Base-by-base conservation (phyloP, 1,140 invertebrate genomes). In the Pseudomyrmex flavicornis region DNA sequence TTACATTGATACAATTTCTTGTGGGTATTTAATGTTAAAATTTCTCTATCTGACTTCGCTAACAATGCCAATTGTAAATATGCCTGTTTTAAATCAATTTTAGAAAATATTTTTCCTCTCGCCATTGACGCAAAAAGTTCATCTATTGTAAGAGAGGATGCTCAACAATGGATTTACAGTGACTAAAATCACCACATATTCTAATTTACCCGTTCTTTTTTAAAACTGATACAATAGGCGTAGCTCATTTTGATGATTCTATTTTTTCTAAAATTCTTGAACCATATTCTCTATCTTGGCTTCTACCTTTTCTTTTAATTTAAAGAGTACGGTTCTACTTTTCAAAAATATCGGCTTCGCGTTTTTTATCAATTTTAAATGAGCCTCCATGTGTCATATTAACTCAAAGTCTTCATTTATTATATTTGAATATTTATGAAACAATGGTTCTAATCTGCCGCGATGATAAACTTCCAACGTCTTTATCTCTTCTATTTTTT, bases 61-160 rank as follows among this genome's bases (percentile, higher is more conserved):
- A 95, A 56, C 7, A 77, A 62, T n/a, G n/a, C n/a, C 10, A 95
- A 84, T 86, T 95, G 95, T 87, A 91, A 93, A 86, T 94, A 95
- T 0, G 95, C 95, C 20, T 89, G 90, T 0, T 62, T 82, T 12
- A 95, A 70, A 84, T 95, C 94, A 2, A 95, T 72, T 20, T 92
- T 90, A n/a, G 56, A 56, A 72, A 79, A 84, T 1, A 26, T 9
- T 20, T 20, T 20, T 4, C 83, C 69, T 0, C 89, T 91, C 2
- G 22, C 59, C 0, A 79, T 82, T n/a, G 95, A 58, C 8, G 59
- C 85, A 73, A 91, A 88, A 44, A 95, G 86, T 35, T 61, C 59
- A 22, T 61, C 59, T 0, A 4, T 12, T 4, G 90, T 90, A 0
- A 95, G 95, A 95, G 86, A 2, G 95, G 95, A 89, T 94, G 92